Base-by-base conservation (phyloP, 2,888 invertebrate species). In the Drosophila atroscutellata region DNA sequence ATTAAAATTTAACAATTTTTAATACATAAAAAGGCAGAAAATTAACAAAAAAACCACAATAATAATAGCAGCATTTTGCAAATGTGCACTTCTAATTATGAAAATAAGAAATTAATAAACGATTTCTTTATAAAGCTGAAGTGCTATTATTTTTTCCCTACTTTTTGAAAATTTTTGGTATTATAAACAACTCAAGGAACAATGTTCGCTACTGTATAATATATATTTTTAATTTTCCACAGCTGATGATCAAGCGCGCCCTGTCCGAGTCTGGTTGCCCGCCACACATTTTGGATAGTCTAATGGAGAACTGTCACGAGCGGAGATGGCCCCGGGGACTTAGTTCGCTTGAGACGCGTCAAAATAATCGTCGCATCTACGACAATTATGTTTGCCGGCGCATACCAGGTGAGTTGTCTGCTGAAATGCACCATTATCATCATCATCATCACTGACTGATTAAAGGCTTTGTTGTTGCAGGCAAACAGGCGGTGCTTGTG, bases 231-330 rank as follows among this genome's bases (percentile, higher is more conserved):
- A 11, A 34, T 24, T 1, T 18, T 13, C n/a, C 15, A 2, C 18
- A 99, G 96, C 96, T 97, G 91, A 97, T 98, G 95, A 98, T 99
- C 81, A 98, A 98, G 92, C 94, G 98, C 86, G 97, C 98, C 24
- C 94, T 99, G 69, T 97, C 97, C 13, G 99, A 99, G 93, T 98
- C 98, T 66, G 98, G 98, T 32, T 99, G 99, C 92, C 99, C 99
- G 4, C 95, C 97, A 26, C 97, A 98, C 92, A 97, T 98, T 72
- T 95, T 99, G 72, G 98, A 98, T 89, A 98, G 98, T 90, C 94
- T 99, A 39, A 99, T 99, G 98, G 98, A 98, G 92, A 99, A 99
- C 93, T 98, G 99, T 76, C 99, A 99, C 92, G 99, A 99, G 93
- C 94, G 98, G 70, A 95, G 97, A 77, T 99, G 99, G 99, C 99